phyloP scores from a whole-genome alignment of 2,797 vertebrate species.

The Urosaurus nigricauda region DNA sequence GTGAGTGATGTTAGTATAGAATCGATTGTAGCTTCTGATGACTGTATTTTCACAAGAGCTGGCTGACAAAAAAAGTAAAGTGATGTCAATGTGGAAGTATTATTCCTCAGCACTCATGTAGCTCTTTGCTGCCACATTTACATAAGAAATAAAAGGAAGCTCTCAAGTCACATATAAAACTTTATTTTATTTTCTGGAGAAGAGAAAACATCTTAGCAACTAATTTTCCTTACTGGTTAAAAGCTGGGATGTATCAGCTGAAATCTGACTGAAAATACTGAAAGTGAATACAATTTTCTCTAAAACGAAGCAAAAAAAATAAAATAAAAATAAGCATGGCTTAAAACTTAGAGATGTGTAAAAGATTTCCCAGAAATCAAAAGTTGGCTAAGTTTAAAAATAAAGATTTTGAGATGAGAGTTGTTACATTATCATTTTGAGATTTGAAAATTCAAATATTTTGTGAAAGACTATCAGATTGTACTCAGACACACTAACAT shows the following conservation, averaged over 20 bases:
- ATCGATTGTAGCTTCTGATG: slow-evolving; percentile 40
- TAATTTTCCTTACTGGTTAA: slow-evolving; percentile 23
- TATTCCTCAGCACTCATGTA: slow-evolving; percentile 36
- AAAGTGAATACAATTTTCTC: too few relatives aligned
- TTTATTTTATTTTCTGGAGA: slow-evolving; percentile 38
- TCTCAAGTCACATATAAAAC: slow-evolving; percentile 3
- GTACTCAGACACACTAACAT: not conserved
- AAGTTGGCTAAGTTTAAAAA: not conserved
- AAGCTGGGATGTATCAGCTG: not conserved
- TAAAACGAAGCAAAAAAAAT: too few relatives aligned
- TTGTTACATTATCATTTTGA: not conserved
- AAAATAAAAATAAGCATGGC: not conserved
- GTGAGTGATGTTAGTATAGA: slow-evolving; percentile 23
- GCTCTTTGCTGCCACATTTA: slow-evolving; percentile 17
- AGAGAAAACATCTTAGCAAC: not conserved
- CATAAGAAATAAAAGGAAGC: slow-evolving; percentile 38
- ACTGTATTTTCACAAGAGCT: not conserved
- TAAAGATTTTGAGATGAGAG: not conserved
- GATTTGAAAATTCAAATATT: not conserved
- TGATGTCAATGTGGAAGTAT: slow-evolving; percentile 33
- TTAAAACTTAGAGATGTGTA: slow-evolving; percentile 13
- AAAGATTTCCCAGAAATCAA: not conserved
- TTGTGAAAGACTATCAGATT: not conserved
- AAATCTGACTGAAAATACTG: slow-evolving; percentile 11
- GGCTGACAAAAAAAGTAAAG: slow-evolving; percentile 16